Evolutionary conservation across 1,140 invertebrate species (phyloP).

Genomic region (Bombus vancouverensis): DNA sequence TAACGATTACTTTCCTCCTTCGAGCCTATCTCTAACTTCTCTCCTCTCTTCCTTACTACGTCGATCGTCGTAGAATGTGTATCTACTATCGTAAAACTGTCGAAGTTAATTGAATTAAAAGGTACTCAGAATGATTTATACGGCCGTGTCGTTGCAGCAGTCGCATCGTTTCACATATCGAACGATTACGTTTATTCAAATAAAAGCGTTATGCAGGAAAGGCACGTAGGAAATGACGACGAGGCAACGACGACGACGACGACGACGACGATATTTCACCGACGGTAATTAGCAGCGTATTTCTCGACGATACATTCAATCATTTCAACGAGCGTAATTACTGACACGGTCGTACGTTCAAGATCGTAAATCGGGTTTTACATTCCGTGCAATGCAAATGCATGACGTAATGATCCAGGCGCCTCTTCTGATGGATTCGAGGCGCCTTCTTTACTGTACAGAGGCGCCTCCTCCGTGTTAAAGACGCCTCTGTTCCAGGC

Average conservation of each 20-base stretch:
- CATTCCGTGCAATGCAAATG: constrained; percentile 42
- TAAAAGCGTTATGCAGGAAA: neutral
- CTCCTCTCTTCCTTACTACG: neutral
- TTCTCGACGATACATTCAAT: constrained; percentile 18
- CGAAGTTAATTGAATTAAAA: constrained; percentile 3
- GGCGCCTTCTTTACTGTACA: constrained; percentile 26
- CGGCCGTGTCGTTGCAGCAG: too few species aligned
- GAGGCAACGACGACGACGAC: neutral
- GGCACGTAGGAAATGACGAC: neutral
- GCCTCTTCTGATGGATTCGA: constrained; percentile 45
- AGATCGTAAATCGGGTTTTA: constrained; percentile 38
- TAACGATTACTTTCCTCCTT: neutral
- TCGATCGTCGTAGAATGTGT: neutral
- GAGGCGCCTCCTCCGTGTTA: constrained; percentile 33
- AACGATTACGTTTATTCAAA: constrained; percentile 16
- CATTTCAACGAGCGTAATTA: constrained; percentile 40
- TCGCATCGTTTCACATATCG: neutral
- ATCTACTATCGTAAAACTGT: neutral
- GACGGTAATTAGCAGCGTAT: constrained; percentile 6
- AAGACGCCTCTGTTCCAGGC: constrained; percentile 42
- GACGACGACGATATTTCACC: constrained; percentile 3
- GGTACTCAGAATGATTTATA: neutral
- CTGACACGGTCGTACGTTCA: constrained; percentile 15
- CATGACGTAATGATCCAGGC: constrained; percentile 47
- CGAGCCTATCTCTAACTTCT: neutral